Conservation (phyloP, 2,797 vertebrate species). For the Heteromormyrus szaboi region DNA sequence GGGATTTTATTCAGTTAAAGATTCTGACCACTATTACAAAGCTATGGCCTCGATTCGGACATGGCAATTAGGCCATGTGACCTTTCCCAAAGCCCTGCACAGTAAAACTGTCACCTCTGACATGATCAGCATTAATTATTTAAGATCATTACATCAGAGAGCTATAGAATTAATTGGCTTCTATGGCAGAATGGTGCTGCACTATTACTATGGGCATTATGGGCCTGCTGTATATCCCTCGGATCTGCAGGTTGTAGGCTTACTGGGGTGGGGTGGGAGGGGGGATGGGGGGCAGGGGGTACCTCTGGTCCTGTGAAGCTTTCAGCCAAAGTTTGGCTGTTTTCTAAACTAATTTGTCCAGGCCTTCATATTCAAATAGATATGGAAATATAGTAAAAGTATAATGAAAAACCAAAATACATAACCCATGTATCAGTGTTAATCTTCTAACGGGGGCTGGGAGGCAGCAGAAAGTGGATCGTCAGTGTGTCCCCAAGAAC, state of each 20-base stretch:
- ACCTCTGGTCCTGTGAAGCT: neutral
- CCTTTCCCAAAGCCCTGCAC: conserved; percentile 29
- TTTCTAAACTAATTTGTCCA: neutral
- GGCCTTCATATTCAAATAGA: neutral
- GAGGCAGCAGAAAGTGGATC: neutral
- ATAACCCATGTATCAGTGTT: neutral
- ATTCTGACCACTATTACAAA: neutral
- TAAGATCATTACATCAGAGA: conserved; percentile 41
- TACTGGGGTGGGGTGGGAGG: neutral
- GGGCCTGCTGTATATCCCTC: conserved; percentile 36
- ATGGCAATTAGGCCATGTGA: conserved; percentile 31
- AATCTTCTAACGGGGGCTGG: neutral
- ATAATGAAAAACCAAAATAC: neutral
- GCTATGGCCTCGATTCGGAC: neutral
- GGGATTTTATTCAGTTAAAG: neutral
- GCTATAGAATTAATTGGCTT: conserved; percentile 45
- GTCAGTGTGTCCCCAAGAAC: neutral
- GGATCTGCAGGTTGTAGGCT: neutral
- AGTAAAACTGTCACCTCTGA: conserved; percentile 30
- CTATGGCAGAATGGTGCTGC: conserved; percentile 29
- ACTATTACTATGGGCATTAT: conserved; percentile 47
- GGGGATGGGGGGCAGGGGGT: neutral
- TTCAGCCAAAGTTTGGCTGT: neutral
- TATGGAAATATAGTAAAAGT: neutral
- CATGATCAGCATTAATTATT: conserved; percentile 47